Evolutionary conservation across 2,888 invertebrate species (phyloP), one percentile per base, ranked within the genome.

Genomic region (Oligia strigilis): DNA sequence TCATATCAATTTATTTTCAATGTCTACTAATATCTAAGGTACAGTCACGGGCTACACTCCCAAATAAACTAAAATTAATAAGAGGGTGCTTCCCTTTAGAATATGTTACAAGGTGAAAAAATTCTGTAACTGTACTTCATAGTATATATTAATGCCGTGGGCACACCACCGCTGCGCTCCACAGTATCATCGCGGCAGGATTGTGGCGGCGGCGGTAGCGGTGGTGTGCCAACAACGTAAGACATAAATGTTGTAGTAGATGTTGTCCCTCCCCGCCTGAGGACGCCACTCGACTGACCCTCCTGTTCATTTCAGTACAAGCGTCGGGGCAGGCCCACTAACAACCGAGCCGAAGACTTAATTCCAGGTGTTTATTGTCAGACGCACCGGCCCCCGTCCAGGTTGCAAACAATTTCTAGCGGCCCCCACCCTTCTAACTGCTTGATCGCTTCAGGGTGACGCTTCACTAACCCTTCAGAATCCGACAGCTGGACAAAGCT

Each of bases 291-390:
- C 75, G 83, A 92, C 92, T 94, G 92, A 94, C 92, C 90, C 89
- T 88, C 89, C 93, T 94, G 89, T 96, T 97, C 96, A 95, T 97
- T 97, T 96, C 97, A 97, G 97, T 97, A 94, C 94, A 96, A 96
- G 97, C 97, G 90, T 96, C 96, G 92, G 97, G 97, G 92, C 97
- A 97, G 94, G 97, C 97, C 90, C 94, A 97, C 93, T 97, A 97
- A 94, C 94, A 91, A 93, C 90, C 93, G 94, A 91, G 92, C 89
- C 87, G 95, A 94, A 93, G 95, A 95, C 92, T 93, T 93, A 94
- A 93, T 89, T 91, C 92, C 92, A 90, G 92, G 89, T 91, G 92
- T 92, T 91, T 94, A 94, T 94, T 93, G 93, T 94, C 94, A 93
- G 95, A 91, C 86, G 90, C 93, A 92, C 92, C 94, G 92, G 90